Evolutionary conservation across 2,888 invertebrate species (phyloP).

Genomic region (Isotomurus palustris): DNA sequence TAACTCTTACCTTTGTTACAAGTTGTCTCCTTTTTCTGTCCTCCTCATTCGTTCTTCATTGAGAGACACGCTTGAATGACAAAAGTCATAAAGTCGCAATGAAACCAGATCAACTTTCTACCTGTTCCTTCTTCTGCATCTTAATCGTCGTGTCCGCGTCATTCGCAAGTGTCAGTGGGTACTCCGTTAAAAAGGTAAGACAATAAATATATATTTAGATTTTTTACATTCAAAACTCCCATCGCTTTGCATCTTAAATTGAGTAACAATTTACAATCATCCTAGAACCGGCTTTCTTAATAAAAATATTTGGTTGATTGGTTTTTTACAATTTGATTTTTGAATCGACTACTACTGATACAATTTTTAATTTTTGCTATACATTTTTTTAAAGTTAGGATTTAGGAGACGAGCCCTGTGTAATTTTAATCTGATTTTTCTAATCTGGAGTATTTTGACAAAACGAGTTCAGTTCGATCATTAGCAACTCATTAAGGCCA

Average conservation of each 20-base stretch:
- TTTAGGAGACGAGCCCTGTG: not conserved
- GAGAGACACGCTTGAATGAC: not conserved
- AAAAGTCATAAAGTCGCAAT: not conserved
- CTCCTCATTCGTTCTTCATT: not conserved
- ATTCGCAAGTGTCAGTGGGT: not conserved
- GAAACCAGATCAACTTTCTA: not conserved
- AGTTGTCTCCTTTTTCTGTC: not conserved
- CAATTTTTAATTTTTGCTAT: not conserved
- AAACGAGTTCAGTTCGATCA: not conserved
- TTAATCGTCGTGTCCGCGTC: not conserved
- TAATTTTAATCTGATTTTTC: not conserved
- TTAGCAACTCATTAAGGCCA: too few relatives aligned
- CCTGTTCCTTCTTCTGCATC: not conserved
- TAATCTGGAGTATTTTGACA: not conserved
- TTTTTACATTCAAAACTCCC: too few relatives aligned
- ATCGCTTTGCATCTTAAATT: not conserved
- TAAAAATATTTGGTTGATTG: too few relatives aligned
- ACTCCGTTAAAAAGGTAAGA: slow-evolving; percentile 19
- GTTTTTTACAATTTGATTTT: too few relatives aligned
- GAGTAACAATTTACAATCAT: not conserved
- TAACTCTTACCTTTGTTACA: not conserved
- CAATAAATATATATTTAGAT: too few relatives aligned
- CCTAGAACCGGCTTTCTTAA: too few relatives aligned
- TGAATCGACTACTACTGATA: too few relatives aligned
- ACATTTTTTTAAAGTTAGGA: not conserved